Base-by-base conservation (phyloP, 1,140 invertebrate genomes). In the Caenorhabditis briggsae region DNA sequence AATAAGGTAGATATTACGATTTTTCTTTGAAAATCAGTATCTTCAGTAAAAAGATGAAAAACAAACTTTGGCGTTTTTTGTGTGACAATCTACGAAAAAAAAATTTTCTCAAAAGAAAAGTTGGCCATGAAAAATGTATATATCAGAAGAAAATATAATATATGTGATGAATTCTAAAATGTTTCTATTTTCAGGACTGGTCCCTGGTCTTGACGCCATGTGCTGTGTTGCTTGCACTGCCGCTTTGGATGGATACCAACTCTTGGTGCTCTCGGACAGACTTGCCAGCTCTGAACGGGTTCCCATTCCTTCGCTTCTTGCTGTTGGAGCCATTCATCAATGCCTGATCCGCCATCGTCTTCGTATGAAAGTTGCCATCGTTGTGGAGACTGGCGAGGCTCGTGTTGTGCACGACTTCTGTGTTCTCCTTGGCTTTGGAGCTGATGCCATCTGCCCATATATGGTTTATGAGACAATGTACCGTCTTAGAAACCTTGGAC, bases 381-480 rank as follows among this genome's bases (percentile, higher is more conserved):
- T 92, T 46, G 91, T 92, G 20, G 91, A 92, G 64, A 92, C 91
- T 59, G 91, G 91, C 48, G 91, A 92, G 86, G 91, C 92, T 14
- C 92, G 92, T 85, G 97, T 98, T 93, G 97, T 99, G 0, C 97
- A 98, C 93, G 97, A 99, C 90, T 95, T 98, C 93, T 98, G 97
- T 92, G 96, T 98, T 0, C 93, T 99, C 16, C 94, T 99, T 11
- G 97, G 97, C 74, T 99, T 97, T 93, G 98, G 98, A 70, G 97
- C 97, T 8, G 97, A 99, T 93, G 97, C 96, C 0, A 96, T 99
- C 87, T 98, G 97, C 91, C 85, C 88, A 96, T 99, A 99, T 93
- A 93, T 99, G 87, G 97, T 98, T 6, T 97, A 97, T 93, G 97
- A 99, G 64, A 92, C 91, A 12, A 92, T 91, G 84, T 91, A 91